Base-by-base conservation (phyloP, 1,140 invertebrate species). In the Nasonia giraulti region DNA sequence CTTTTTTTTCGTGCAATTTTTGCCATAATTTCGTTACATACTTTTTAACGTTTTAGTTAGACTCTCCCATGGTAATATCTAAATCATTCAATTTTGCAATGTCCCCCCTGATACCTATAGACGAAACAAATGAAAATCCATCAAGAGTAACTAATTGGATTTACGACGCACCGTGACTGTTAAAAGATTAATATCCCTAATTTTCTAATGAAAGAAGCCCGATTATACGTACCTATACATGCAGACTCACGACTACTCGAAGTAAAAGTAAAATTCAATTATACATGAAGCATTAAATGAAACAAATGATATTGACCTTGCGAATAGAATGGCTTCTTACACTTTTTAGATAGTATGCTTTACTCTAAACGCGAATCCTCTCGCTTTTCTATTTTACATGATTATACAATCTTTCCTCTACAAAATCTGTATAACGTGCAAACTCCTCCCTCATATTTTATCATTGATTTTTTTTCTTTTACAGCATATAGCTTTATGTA, bases 21-120 rank as follows among this genome's bases (percentile, higher is more conserved):
- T 31, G 27, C 71, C 37, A 86, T 44, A 75, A 88, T 88, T 88
- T 78, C 84, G 74, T 83, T 88, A 74, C 0, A 37, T 83, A 20
- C 33, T 88, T 73, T 87, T 87, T 84, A 87, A 87, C 23, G n/a
- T 90, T 91, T 88, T 27, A 88, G n/a, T 90, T 90, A 90, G 88
- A 90, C 50, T 90, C 83, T 89, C 88, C 89, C 88, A 73, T 75
- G 23, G 31, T 44, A 55, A 78, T 73, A 14, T 44, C 20, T 84
- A 27, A 47, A 0, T 31, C 11, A 37, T 50, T 74, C 44, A 66
- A 40, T 75, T 75, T 75, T 74, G 74, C 71, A 55, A 79, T 23
- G 87, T 27, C 23, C 23, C 23, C 23, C 23, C 23, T 23, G 87
- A 91, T 89, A 92, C 91, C 91, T 85, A 85, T 88, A 40, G 62